phyloP scores from a whole-genome alignment of 2,888 invertebrate genomes.

The Sussaba pulchella region DNA sequence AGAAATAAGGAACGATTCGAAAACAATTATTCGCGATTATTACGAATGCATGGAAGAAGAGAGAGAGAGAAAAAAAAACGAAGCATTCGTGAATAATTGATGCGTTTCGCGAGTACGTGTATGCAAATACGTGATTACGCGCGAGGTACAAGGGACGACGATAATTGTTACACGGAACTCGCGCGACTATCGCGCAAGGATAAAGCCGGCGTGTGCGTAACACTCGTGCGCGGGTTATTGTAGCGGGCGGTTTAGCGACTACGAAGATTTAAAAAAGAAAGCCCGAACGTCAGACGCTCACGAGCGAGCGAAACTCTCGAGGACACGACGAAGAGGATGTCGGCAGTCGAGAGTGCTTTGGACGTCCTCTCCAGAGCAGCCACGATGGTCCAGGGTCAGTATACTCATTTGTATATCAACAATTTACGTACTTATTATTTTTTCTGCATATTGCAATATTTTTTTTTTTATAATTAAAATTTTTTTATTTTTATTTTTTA shows the following conservation, averaged over 20 bases:
- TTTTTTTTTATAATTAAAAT: too few relatives aligned
- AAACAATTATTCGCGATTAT: background rate
- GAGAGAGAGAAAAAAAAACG: constrained; percentile 1
- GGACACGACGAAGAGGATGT: constrained; percentile 84
- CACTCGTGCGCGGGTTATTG: background rate
- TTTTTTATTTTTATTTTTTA: constrained; percentile 4
- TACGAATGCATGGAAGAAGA: background rate
- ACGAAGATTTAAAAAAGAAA: constrained; percentile 48
- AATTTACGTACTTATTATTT: background rate
- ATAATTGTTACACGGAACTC: constrained; percentile 10
- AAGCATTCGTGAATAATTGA: constrained; percentile 20
- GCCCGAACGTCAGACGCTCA: constrained; percentile 37
- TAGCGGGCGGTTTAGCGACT: background rate
- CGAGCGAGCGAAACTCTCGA: constrained; percentile 43
- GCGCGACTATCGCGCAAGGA: constrained; percentile 12
- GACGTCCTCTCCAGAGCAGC: constrained; percentile 95
- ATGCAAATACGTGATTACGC: constrained; percentile 29
- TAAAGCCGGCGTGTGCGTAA: background rate
- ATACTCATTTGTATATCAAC: constrained; percentile 32
- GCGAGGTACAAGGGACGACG: background rate
- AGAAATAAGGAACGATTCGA: background rate
- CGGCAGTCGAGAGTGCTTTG: constrained; percentile 92
- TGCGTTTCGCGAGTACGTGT: background rate
- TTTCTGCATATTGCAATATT: background rate
- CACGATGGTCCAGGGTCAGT: constrained; percentile 92